Conservation (phyloP, 2,113 vertebrate genomes). For the Penelope pileata region DNA sequence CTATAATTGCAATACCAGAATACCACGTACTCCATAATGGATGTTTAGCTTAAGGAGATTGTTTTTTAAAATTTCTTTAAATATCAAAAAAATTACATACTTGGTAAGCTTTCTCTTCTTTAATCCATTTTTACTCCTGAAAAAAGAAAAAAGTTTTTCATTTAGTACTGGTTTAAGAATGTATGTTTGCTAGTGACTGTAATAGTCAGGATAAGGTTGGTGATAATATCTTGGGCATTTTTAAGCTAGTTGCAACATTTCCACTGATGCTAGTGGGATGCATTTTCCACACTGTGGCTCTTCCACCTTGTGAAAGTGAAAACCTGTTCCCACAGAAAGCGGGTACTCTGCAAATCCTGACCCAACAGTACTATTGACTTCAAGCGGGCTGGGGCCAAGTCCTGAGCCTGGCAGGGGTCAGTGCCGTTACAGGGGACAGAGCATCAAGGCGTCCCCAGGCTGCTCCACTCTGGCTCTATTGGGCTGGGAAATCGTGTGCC, state of each 20-base stretch:
- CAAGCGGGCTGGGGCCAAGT: neutral
- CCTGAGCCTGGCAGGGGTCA: rapidly evolving
- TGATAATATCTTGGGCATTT: neutral
- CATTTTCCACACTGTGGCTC: neutral
- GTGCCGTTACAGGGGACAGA: rapidly evolving
- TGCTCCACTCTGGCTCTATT: rapidly evolving
- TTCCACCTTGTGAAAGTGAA: too few species aligned
- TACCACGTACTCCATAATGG: neutral
- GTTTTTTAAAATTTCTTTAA: neutral
- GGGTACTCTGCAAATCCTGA: neutral
- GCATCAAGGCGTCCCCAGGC: rapidly evolving
- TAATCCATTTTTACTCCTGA: slow-evolving; percentile 95
- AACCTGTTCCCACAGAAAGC: neutral
- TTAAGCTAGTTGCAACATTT: neutral
- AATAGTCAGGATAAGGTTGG: neutral
- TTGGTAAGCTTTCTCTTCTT: slow-evolving; percentile 97
- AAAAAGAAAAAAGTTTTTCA: neutral
- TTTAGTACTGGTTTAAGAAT: neutral
- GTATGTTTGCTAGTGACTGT: neutral
- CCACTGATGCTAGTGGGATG: neutral
- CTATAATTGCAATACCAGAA: neutral
- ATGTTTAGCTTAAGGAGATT: neutral
- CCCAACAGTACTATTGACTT: rapidly evolving
- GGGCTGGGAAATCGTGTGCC: neutral
- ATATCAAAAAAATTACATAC: slow-evolving; percentile 75